Percentiles rank a stretch among this genome's conserved stretches.
These are phyloP conservation scores for Oscheius sp. DNA, from an alignment of 2,888 invertebrate species.

Conservation along the genomic window DNA sequence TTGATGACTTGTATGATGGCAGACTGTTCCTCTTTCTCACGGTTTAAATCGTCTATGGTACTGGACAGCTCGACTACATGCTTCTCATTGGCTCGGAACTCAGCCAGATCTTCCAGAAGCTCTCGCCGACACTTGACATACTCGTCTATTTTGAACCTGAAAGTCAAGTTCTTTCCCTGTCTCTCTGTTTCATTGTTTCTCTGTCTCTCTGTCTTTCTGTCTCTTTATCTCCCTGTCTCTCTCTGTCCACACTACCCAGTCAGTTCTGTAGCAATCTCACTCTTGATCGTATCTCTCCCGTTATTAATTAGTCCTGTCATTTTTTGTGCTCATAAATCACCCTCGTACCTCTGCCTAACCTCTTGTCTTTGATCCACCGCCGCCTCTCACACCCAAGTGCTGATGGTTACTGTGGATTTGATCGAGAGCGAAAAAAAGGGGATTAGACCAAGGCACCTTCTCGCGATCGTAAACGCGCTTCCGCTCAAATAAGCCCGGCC, in stretches of 20 bases:
- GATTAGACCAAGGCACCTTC: too few species aligned
- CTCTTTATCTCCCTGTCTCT: not conserved
- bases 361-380: not conserved
- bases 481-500: too few species aligned
- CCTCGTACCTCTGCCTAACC: not conserved
- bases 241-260: too few species aligned
- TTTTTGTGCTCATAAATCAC: slow-evolving; percentile 20
- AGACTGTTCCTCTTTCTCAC: slow-evolving; percentile 68
- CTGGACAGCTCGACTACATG: slow-evolving; percentile 56
- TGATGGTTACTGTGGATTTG: slow-evolving; percentile 1
- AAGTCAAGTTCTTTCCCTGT: slow-evolving; percentile 7
- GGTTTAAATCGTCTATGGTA: slow-evolving; percentile 66
- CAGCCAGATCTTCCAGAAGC: slow-evolving; percentile 58
- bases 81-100: slow-evolving; percentile 47
- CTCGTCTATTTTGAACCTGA: slow-evolving; percentile 53
- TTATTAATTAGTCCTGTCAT: slow-evolving; percentile 20
- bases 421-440: too few species aligned
- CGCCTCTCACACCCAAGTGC: not conserved
- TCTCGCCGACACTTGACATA: slow-evolving; percentile 49
- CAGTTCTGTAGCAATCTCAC: not conserved
- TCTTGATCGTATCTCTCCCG: slow-evolving; percentile 10
- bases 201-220: not conserved
- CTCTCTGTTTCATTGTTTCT: not conserved
- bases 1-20: slow-evolving; percentile 70
- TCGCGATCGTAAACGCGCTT: too few species aligned